phyloP scores from a whole-genome alignment of 2,888 invertebrate species.

The Ethmia dodecea region DNA sequence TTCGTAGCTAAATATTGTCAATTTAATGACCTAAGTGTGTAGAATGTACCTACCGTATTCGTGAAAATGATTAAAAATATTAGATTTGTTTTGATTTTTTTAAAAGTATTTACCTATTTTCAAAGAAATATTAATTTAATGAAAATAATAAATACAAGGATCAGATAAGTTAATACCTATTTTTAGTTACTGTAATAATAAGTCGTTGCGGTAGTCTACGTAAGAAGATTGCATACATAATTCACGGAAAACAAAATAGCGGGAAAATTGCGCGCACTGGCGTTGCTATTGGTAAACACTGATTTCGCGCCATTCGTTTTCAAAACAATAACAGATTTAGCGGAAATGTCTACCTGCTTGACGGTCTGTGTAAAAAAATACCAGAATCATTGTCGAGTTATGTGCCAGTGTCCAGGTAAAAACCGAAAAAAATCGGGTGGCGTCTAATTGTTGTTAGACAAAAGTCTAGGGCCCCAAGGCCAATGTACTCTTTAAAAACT shows the following conservation, averaged over 20 bases:
- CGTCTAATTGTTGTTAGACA: conserved; percentile 46
- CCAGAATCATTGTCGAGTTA: conserved; percentile 29
- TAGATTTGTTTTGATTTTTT: too few relatives aligned
- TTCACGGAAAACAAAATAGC: conserved; percentile 29
- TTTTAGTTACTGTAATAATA: too few relatives aligned
- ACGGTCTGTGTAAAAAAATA: conserved; percentile 33
- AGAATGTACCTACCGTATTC: too few relatives aligned
- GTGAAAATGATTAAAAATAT: too few relatives aligned
- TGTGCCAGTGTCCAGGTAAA: conserved; percentile 19
- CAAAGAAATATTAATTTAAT: too few relatives aligned
- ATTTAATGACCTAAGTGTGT: too few relatives aligned
- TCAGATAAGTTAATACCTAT: too few relatives aligned
- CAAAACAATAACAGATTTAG: conserved; percentile 61
- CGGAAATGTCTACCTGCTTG: conserved; percentile 51
- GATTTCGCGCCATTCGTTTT: conserved; percentile 64
- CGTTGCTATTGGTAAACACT: conserved; percentile 63
- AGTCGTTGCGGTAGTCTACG: too few relatives aligned
- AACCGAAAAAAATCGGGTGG: conserved; percentile 22
- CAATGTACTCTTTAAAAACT: conserved; percentile 64
- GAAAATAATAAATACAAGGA: too few relatives aligned
- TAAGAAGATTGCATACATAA: too few relatives aligned
- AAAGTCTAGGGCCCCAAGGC: conserved; percentile 58
- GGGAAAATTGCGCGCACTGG: conserved; percentile 41
- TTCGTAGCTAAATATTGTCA: too few relatives aligned
- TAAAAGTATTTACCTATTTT: too few relatives aligned